Conservation (phyloP, 2,888 invertebrate species). For the Chromoteleia sp. region DNA sequence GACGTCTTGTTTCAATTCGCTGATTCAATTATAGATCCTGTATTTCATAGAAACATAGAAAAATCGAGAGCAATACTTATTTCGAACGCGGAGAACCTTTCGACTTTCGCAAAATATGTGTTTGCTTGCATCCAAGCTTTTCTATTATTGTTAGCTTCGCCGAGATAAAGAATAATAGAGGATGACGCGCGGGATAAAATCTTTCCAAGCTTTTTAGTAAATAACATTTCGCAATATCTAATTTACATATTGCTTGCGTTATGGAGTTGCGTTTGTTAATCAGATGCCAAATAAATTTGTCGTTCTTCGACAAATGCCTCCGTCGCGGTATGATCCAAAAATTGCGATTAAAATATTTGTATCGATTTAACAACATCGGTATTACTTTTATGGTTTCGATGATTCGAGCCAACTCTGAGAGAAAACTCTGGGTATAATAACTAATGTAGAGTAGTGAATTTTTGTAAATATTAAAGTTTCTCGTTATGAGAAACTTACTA, state of each 20-base stretch:
- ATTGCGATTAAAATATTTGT: neutral
- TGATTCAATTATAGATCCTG: slow-evolving; percentile 64
- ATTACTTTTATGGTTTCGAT: no score
- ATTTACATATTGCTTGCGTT: slow-evolving; percentile 43
- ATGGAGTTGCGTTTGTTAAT: neutral
- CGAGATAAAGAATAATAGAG: slow-evolving; percentile 43
- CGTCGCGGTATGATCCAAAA: no score
- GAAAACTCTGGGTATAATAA: no score
- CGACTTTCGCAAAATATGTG: slow-evolving; percentile 44
- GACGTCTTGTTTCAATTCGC: slow-evolving; percentile 57
- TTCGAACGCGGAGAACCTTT: slow-evolving; percentile 2
- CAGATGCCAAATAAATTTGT: no score
- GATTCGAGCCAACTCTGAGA: no score
- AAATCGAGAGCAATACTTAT: slow-evolving; percentile 50
- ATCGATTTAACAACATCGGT: neutral
- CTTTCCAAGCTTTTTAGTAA: slow-evolving; percentile 36
- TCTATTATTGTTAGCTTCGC: slow-evolving; percentile 48
- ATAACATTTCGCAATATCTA: slow-evolving; percentile 33
- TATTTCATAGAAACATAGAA: slow-evolving; percentile 48
- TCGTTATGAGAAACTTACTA: no score
- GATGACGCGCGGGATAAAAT: slow-evolving; percentile 27
- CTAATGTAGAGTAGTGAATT: no score
- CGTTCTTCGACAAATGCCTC: no score
- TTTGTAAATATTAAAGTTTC: no score
- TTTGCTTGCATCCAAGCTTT: slow-evolving; percentile 48